Conservation (phyloP, 2,888 invertebrate species). For the Acronicta psi region DNA sequence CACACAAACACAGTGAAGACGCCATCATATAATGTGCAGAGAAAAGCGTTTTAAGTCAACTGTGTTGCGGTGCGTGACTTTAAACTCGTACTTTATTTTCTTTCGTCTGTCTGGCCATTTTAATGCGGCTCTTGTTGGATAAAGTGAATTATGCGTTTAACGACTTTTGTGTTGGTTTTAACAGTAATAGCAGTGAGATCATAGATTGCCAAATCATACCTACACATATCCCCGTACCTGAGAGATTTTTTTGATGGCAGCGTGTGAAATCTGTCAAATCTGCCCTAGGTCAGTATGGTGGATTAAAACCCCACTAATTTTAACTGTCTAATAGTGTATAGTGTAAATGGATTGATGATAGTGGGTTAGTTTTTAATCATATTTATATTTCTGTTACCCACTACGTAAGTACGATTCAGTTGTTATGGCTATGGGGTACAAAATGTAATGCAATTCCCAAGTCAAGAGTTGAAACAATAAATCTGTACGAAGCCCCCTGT, state of each 20-base stretch:
- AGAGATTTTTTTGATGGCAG: no score
- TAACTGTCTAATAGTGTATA: no score
- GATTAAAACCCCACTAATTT: no score
- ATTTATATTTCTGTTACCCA: neutral
- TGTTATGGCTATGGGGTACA: neutral
- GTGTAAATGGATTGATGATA: no score
- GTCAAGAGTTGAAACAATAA: constrained; percentile 72
- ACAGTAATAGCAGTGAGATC: no score
- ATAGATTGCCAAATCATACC: no score
- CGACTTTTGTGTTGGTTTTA: constrained; percentile 4
- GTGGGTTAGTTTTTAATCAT: constrained; percentile 2
- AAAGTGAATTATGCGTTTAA: constrained; percentile 19
- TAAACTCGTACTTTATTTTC: constrained; percentile 30
- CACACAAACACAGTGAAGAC: constrained; percentile 33
- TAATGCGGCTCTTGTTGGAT: constrained; percentile 28
- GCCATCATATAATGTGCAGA: constrained; percentile 29
- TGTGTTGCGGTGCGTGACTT: constrained; percentile 49
- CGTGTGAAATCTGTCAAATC: no score
- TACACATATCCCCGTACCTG: no score
- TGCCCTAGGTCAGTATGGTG: no score
- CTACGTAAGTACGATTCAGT: constrained; percentile 3
- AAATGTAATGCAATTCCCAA: constrained; percentile 55
- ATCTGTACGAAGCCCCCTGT: constrained; percentile 64
- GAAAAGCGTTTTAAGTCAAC: constrained; percentile 44
- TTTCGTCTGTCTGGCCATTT: constrained; percentile 36